Evolutionary conservation across 2,113 vertebrate genomes (phyloP), one percentile per base, ranked within the genome.

Genomic region (Paramisgurnus dabryanus): DNA sequence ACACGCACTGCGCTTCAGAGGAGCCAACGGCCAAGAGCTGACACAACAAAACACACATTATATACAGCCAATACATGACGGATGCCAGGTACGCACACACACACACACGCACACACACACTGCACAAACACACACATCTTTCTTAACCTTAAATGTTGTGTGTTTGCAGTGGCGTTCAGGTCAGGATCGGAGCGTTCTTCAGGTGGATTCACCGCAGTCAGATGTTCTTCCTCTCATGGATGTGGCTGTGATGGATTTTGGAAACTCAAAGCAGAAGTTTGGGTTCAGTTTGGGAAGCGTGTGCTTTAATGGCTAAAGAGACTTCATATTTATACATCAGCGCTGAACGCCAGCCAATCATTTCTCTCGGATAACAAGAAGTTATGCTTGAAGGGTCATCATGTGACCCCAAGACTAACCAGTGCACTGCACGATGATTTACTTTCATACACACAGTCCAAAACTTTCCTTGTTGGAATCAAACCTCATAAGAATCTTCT

Each of bases 271-370:
- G 86, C 98, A 99, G 92, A 99, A 99, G 88, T 99, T 99, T 87
- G 98, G 98, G 89, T 99, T 99, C 88, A 95, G 98, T 91, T 94
- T 99, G 4, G 96, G 98, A 78, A 92, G 95, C 2, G 95, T 95
- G 86, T 99, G 98, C 88, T 99, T 93, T 88, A 95, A 95, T 47
- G 97, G 98, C 90, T 99, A 89, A 82, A 64, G 1, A 69, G 70
- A 83, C 72, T 83, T 5, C 15, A 50, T 71, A 41, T 80, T 73
- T 80, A 80, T 73, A 65, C 49, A 12, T 41, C 50, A 41, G 34
- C 66, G 68, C 45, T 58, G 41, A 58, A 12, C 27, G 50, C 40
- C 15, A 40, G 4, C 39, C 17, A 57, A n/a, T 57, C 55, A 6
- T 12, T 13, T 58, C 6, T 58, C 55, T 18, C 17, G 18, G n/a